phyloP scores from a whole-genome alignment of 2,113 vertebrate genomes.

The Solenodon paradoxus region DNA sequence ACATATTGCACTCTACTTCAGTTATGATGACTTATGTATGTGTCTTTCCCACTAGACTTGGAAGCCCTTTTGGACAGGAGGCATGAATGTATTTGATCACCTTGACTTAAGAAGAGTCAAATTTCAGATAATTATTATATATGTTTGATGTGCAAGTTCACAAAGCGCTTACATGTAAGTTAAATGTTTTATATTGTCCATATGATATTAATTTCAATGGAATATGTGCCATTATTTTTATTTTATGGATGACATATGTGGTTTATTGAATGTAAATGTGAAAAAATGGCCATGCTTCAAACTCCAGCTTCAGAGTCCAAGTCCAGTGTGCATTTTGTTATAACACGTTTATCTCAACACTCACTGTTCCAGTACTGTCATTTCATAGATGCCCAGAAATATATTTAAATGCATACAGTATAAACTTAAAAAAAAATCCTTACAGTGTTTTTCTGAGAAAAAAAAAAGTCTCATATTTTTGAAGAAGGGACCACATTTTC shows the following conservation, averaged over 20 bases:
- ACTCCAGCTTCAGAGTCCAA: background rate
- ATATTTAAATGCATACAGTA: background rate
- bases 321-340: background rate
- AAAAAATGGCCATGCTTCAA: background rate
- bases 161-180: background rate
- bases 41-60: background rate
- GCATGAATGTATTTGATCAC: background rate
- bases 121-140: background rate
- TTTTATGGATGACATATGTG: background rate
- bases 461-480: background rate
- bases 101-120: background rate
- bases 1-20: background rate
- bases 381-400: background rate
- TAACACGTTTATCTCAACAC: background rate
- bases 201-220: background rate
- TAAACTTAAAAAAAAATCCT: background rate
- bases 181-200: background rate
- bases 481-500: background rate
- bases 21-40: background rate
- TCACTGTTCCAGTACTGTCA: accelerated
- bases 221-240: background rate
- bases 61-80: background rate
- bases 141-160: conserved; percentile 32
- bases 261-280: background rate
- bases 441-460: background rate